These are phyloP conservation scores for Otocyon megalotis DNA, from an alignment of 2,113 vertebrate genomes.

Conservation along the genomic window DNA sequence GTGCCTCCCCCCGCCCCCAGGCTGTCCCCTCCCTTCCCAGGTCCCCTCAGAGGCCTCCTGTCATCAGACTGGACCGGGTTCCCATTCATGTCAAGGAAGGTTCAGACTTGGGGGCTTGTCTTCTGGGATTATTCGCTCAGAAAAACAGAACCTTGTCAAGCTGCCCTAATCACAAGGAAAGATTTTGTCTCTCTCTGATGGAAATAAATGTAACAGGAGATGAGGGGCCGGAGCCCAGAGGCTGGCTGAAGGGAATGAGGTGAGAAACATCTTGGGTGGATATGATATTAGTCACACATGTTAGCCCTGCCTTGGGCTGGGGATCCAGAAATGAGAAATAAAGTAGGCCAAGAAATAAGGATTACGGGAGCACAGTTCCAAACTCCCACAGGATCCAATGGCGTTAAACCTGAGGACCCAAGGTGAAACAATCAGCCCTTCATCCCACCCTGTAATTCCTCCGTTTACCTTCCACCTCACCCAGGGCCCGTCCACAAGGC, in stretches of 20 bases:
- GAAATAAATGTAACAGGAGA: not conserved
- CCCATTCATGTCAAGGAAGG: accelerated
- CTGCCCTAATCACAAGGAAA: not conserved
- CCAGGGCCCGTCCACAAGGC: not conserved
- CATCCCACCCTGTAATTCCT: no score
- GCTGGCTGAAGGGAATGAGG: not conserved
- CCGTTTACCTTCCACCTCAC: not conserved
- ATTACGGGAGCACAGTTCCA: not conserved
- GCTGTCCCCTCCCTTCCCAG: not conserved
- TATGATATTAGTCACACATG: not conserved
- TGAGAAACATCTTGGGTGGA: not conserved
- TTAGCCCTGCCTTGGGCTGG: not conserved
- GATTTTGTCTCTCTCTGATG: not conserved
- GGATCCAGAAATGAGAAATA: not conserved
- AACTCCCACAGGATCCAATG: not conserved
- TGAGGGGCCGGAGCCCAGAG: accelerated
- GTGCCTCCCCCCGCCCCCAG: not conserved
- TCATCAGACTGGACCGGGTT: not conserved
- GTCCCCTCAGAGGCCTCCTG: no score
- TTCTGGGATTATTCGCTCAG: conserved; percentile 75
- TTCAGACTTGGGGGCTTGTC: not conserved
- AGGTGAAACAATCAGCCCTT: not conserved
- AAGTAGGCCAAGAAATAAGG: not conserved
- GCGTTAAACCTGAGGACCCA: not conserved
- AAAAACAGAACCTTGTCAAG: conserved; percentile 64